phyloP scores from a whole-genome alignment of 2,113 vertebrate species.

The Choloepus hoffmanni region DNA sequence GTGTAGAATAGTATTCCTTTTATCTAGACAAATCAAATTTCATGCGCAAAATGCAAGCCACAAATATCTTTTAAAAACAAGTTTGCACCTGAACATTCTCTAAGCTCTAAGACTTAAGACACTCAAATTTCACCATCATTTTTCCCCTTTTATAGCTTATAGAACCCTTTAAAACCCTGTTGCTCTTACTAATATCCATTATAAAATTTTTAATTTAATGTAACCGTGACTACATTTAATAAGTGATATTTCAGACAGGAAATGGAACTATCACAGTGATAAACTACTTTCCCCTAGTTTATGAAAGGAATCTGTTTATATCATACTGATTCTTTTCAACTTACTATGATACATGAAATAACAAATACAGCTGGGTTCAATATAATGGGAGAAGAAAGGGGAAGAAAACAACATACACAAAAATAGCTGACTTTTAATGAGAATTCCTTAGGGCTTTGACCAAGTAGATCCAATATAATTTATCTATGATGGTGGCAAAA shows the following conservation, averaged over 20 bases:
- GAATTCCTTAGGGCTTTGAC: constrained; percentile 81
- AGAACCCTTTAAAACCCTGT: background rate
- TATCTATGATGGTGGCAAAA: constrained; percentile 66
- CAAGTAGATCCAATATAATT: constrained; percentile 81
- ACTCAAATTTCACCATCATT: background rate
- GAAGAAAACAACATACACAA: constrained; percentile 40
- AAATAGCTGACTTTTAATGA: constrained; percentile 75
- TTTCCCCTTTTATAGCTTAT: background rate
- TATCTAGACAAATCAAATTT: constrained; percentile 14
- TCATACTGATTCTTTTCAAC: constrained; percentile 31
- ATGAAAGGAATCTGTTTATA: constrained; percentile 75
- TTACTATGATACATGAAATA: constrained; percentile 40
- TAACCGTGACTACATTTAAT: background rate
- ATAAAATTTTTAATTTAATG: constrained; percentile 55
- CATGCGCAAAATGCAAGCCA: background rate
- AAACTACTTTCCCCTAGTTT: constrained; percentile 43
- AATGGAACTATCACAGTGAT: constrained; percentile 19
- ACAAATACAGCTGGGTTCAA: constrained; percentile 36
- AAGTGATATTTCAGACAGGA: constrained; percentile 63
- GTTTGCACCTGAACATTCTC: background rate
- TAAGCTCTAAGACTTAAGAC: background rate
- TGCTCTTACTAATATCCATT: background rate
- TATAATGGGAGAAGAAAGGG: constrained; percentile 4
- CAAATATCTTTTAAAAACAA: constrained; percentile 21
- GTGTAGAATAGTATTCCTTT: background rate